Evolutionary conservation across 2,113 vertebrate species (phyloP).

Genomic region (Callochromis pleurospilus): DNA sequence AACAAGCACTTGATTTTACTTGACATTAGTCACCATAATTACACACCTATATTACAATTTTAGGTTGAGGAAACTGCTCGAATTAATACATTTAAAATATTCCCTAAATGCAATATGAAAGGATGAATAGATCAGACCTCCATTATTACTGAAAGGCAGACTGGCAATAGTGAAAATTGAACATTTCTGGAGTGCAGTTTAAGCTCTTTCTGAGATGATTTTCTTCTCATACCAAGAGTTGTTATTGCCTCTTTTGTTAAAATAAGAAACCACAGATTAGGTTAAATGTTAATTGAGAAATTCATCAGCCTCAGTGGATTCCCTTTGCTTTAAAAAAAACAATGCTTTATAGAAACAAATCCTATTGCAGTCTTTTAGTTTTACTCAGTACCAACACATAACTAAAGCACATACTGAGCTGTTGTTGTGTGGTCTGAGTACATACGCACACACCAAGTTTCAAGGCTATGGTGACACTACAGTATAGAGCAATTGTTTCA

Average conservation of each 20-base stretch:
- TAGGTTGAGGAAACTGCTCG: neutral
- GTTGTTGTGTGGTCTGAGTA: neutral
- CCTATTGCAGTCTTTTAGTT: neutral
- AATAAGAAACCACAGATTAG: neutral
- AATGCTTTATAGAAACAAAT: neutral
- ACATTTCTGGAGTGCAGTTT: neutral
- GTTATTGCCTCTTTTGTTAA: neutral
- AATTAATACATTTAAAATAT: neutral
- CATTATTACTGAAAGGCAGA: neutral
- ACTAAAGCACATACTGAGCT: neutral
- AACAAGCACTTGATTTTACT: conserved; percentile 3
- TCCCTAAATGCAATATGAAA: neutral
- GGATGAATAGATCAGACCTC: neutral
- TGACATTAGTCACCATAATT: neutral
- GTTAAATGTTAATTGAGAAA: neutral
- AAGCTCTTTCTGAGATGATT: neutral
- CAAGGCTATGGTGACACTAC: neutral
- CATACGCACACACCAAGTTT: neutral
- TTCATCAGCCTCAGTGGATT: neutral
- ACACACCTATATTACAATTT: neutral
- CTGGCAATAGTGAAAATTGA: neutral
- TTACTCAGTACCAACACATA: neutral
- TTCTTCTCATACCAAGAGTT: neutral
- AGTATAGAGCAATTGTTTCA: neutral
- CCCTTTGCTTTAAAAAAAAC: neutral